These are phyloP conservation scores for Hypanus sabinus DNA, from an alignment of 2,113 vertebrate species.

Conservation along the genomic window DNA sequence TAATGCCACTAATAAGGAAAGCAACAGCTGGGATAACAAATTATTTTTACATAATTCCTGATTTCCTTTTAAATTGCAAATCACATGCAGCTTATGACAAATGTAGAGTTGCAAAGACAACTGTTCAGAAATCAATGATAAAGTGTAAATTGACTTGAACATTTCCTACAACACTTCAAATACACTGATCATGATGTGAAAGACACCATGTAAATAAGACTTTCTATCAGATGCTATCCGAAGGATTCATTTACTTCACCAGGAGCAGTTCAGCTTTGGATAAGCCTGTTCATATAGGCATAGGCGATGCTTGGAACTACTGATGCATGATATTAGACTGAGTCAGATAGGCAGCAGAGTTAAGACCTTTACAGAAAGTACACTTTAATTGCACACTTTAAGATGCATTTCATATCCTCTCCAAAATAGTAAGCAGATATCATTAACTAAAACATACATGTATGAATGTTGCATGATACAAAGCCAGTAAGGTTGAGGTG, in stretches of 20 bases:
- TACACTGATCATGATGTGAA: no score
- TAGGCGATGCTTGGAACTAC: background rate
- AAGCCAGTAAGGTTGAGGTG: background rate
- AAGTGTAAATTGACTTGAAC: no score
- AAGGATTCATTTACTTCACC: background rate
- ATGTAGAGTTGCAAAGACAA: background rate
- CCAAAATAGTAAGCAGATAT: no score
- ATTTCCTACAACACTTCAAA: no score
- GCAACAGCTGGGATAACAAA: no score
- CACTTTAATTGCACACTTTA: background rate
- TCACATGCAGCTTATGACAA: background rate
- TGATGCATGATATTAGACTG: background rate
- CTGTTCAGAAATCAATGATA: background rate
- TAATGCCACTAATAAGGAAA: no score
- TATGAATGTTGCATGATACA: background rate
- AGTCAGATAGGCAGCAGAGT: background rate
- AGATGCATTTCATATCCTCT: background rate
- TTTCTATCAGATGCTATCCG: no score
- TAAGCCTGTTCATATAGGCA: background rate
- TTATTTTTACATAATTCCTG: no score
- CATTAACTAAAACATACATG: background rate
- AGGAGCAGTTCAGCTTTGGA: background rate
- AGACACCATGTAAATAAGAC: no score
- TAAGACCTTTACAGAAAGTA: background rate
- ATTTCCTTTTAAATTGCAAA: background rate